These are phyloP conservation scores for Catharus fuscescens DNA, from an alignment of 2,113 vertebrate species.

Conservation along the genomic window DNA sequence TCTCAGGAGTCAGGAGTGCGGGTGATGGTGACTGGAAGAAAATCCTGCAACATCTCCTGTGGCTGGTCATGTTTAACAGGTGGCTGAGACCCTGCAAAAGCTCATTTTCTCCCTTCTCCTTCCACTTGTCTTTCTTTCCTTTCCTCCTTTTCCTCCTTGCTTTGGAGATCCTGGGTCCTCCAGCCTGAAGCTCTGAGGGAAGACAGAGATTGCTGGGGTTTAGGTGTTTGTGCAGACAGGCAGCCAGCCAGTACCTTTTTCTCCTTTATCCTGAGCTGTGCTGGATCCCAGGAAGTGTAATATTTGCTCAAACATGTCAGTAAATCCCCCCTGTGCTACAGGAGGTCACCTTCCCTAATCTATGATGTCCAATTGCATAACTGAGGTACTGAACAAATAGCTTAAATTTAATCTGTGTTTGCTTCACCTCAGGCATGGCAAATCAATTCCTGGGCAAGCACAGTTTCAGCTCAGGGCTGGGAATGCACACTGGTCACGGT, in stretches of 20 bases:
- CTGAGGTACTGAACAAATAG: conserved; percentile 60
- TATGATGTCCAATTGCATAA: conserved; percentile 44
- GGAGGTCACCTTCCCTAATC: conserved; percentile 67
- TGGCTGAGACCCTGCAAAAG: not conserved
- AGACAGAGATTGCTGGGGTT: not conserved
- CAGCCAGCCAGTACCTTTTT: not conserved
- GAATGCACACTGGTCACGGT: not conserved
- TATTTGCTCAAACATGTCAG: not conserved
- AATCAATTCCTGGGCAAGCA: conserved; percentile 49
- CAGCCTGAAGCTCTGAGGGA: not conserved
- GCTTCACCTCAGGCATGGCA: conserved; percentile 21
- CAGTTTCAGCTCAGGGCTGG: not conserved
- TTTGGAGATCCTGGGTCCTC: not conserved
- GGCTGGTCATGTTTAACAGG: not conserved
- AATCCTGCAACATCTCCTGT: not conserved
- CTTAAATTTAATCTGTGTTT: conserved; percentile 68
- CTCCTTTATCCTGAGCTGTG: not conserved
- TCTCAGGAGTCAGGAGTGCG: not conserved
- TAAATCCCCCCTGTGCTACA: conserved; percentile 37
- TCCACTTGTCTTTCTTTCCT: not conserved
- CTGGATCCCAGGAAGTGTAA: not conserved
- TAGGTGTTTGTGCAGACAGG: not conserved
- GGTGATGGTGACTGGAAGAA: not conserved
- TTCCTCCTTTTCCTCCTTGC: not conserved
- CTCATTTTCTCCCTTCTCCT: not conserved